These are phyloP conservation scores for Apodemia hepburni DNA, from an alignment of 2,888 invertebrate species.

Conservation along the genomic window DNA sequence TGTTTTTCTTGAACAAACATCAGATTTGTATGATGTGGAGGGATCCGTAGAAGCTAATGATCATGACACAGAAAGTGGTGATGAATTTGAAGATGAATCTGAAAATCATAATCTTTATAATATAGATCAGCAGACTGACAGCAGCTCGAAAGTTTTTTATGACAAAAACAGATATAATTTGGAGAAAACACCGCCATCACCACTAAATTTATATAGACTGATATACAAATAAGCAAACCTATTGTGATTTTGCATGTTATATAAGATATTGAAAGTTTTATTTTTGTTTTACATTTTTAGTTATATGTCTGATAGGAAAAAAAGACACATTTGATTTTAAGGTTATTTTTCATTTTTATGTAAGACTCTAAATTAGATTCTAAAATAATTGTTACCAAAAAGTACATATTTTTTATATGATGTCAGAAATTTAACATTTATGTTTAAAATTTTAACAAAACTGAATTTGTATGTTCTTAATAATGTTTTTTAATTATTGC, in stretches of 20 bases:
- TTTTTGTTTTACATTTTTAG: background rate
- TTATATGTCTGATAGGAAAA: background rate
- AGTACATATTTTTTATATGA: background rate
- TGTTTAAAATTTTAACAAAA: background rate
- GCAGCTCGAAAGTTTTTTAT: slow-evolving; percentile 4
- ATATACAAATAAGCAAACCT: background rate
- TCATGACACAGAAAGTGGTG: too few species aligned
- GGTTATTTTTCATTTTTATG: too few species aligned
- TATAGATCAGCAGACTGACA: background rate
- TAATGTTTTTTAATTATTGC: too few species aligned
- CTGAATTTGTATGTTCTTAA: too few species aligned
- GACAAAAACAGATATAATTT: background rate
- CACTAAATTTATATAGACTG: background rate
- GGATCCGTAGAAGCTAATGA: too few species aligned
- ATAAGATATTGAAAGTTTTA: background rate
- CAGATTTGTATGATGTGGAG: too few species aligned
- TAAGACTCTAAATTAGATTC: too few species aligned
- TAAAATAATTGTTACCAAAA: background rate
- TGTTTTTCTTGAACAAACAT: too few species aligned
- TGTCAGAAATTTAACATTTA: background rate
- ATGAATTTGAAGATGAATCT: background rate
- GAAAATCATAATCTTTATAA: background rate
- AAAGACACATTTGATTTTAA: too few species aligned
- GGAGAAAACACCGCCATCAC: slow-evolving; percentile 1
- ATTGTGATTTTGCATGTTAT: background rate